These are phyloP conservation scores for Drosophila paucipuncta DNA, from an alignment of 2,888 invertebrate species.

Conservation along the genomic window DNA sequence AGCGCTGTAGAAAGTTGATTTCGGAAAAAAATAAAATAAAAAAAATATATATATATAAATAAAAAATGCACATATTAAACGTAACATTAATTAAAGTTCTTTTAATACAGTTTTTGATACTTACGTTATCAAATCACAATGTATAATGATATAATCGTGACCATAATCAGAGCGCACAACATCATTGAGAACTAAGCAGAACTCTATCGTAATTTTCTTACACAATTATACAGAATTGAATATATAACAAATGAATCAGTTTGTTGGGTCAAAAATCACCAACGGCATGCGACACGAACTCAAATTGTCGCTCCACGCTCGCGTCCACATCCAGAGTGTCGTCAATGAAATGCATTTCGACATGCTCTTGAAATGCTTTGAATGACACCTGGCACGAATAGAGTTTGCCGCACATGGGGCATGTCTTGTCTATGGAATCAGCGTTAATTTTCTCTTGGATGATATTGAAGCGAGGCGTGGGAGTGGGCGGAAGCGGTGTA, in stretches of 20 bases:
- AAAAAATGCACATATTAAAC: not conserved
- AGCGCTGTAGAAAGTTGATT: constrained; percentile 14
- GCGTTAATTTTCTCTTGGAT: constrained; percentile 82
- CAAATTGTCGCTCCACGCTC: constrained; percentile 87
- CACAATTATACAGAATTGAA: not conserved
- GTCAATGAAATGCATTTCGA: constrained; percentile 91
- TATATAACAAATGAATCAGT: constrained; percentile 55
- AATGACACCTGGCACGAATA: constrained; percentile 88
- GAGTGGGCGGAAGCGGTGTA: constrained; percentile 3
- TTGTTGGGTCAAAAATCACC: constrained; percentile 85
- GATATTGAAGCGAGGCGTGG: constrained; percentile 79
- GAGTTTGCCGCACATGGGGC: constrained; percentile 90
- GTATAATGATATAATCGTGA: constrained; percentile 5
- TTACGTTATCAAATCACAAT: constrained; percentile 20
- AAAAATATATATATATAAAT: not conserved
- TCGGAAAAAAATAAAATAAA: not conserved
- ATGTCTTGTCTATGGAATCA: constrained; percentile 87
- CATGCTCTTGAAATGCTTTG: constrained; percentile 90
- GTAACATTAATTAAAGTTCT: constrained; percentile 8
- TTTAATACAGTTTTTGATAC: constrained; percentile 22
- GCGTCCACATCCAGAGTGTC: constrained; percentile 86
- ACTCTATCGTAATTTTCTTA: not conserved
- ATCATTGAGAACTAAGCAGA: not conserved
- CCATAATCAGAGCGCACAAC: not conserved
- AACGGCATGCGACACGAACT: constrained; percentile 85